Evolutionary conservation across 2,797 vertebrate genomes (phyloP).

Genomic region (Peromyscus nudipes): DNA sequence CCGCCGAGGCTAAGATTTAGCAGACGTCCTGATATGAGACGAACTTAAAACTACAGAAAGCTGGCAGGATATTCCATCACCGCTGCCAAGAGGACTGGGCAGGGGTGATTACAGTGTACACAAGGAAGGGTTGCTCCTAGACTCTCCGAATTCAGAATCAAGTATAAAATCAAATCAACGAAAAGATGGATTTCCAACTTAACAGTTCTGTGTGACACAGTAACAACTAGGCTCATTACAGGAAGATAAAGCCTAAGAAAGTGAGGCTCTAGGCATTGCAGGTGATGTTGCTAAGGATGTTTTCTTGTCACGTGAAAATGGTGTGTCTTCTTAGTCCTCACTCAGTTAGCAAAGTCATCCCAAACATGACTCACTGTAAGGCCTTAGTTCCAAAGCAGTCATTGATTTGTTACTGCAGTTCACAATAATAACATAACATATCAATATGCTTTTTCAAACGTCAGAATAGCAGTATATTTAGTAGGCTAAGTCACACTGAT

Average conservation of each 20-base stretch:
- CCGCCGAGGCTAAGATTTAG: neutral
- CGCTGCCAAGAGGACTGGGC: neutral
- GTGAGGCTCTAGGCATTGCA: neutral
- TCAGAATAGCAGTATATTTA: constrained; percentile 65
- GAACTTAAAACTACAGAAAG: neutral
- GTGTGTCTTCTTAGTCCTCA: neutral
- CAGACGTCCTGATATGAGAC: neutral
- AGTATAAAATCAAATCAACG: constrained; percentile 5
- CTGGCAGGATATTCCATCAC: neutral
- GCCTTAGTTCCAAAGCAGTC: constrained; percentile 73
- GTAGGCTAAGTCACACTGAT: constrained; percentile 67
- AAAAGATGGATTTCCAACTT: neutral
- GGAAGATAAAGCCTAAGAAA: constrained; percentile 5
- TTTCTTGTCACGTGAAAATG: neutral
- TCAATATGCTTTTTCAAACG: constrained; percentile 83
- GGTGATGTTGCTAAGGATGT: neutral
- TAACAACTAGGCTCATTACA: neutral
- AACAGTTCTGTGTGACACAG: neutral
- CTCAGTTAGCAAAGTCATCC: constrained; percentile 25
- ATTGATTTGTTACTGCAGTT: constrained; percentile 75
- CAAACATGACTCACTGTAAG: constrained; percentile 70
- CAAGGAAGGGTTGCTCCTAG: neutral
- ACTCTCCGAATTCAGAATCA: constrained; percentile 6
- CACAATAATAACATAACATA: constrained; percentile 77
- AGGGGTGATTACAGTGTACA: neutral